Evolutionary conservation across 2,888 invertebrate species (phyloP), one percentile per base, ranked within the genome.

Genomic region (Drosophila testacea): DNA sequence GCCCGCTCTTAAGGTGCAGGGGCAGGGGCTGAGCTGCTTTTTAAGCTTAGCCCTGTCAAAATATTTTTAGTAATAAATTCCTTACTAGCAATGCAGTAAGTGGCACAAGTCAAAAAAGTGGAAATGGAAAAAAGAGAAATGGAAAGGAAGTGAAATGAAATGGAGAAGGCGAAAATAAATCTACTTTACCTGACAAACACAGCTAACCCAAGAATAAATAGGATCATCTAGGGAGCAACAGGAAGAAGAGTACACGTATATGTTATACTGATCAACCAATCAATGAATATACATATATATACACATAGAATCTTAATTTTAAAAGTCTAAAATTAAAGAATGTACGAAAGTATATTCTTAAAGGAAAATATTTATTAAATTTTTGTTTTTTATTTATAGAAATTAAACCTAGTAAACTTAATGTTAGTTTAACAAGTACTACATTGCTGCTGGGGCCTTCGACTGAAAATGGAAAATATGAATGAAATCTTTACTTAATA

Each of bases 1-100:
- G 79, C 65, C 74, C 10, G 22, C 11, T 32, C 30, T 9, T 16
- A 32, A 46, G 54, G 54, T 9, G 1, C 54, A 42, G 22, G 11
- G 30, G 1, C 13, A 39, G 38, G 6, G 9, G 0, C 65, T 13
- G 44, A 71, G 62, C 73, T 81, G 76, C 83, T 79, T 88, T 90
- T 83, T 82, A 74, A 86, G 91, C 83, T 85, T 84, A 84, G 80
- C 70, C 68, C 81, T 91, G 91, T 91, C 91, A 86, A 91, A 91
- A 91, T 91, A 91, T 91, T 91, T 89, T 55, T 81, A 75, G 78
- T 86, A 82, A 88, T 83, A 88, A 90, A 89, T 88, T 83, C 86
- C 22, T 81, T 76, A 74, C 70, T 68, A 64, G 77, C 77, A 65
- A 63, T 83, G 50, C 46, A 62, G 36, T 63, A 44, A 77, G 73